A percentile compares a stretch with the other conserved stretches of the same genome.
These are phyloP conservation scores for Oxycera nigricornis DNA, from an alignment of 2,888 invertebrate genomes.

Conservation along the genomic window DNA sequence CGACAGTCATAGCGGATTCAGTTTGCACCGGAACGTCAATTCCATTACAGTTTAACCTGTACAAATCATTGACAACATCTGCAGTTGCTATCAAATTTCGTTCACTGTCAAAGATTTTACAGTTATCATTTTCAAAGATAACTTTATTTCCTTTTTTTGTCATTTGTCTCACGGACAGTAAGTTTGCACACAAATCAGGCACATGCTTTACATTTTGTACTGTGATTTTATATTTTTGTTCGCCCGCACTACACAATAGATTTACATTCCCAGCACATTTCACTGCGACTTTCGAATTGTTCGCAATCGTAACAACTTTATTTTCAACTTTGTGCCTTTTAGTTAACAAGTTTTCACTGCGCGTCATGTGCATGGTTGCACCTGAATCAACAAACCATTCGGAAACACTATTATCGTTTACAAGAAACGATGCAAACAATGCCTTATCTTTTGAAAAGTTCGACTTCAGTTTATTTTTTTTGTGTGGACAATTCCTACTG, in stretches of 20 bases:
- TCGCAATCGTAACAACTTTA: neutral
- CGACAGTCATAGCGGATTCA: too few relatives aligned
- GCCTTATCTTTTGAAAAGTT: neutral
- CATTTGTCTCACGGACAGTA: conserved; percentile 46
- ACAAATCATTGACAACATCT: conserved; percentile 42
- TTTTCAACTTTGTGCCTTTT: neutral
- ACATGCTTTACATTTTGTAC: conserved; percentile 42
- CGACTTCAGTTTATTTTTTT: too few relatives aligned
- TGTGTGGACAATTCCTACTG: too few relatives aligned
- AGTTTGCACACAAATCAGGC: conserved; percentile 41
- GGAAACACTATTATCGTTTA: neutral
- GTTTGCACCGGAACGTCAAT: too few relatives aligned
- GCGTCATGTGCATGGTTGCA: neutral
- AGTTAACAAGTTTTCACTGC: neutral
- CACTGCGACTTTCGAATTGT: neutral
- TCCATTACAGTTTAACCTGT: conserved; percentile 43
- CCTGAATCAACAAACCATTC: neutral
- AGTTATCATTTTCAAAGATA: conserved; percentile 46
- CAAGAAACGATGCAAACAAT: neutral
- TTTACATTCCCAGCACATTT: neutral
- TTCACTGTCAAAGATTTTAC: conserved; percentile 44
- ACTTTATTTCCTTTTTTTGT: conserved; percentile 47
- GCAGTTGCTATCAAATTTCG: conserved; percentile 43
- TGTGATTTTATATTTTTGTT: conserved; percentile 25
- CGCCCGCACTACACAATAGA: neutral